A percentile compares a stretch with the other conserved stretches of the same genome.
Conservation (phyloP, 2,888 invertebrate species). For the Limenitis arthemis region DNA sequence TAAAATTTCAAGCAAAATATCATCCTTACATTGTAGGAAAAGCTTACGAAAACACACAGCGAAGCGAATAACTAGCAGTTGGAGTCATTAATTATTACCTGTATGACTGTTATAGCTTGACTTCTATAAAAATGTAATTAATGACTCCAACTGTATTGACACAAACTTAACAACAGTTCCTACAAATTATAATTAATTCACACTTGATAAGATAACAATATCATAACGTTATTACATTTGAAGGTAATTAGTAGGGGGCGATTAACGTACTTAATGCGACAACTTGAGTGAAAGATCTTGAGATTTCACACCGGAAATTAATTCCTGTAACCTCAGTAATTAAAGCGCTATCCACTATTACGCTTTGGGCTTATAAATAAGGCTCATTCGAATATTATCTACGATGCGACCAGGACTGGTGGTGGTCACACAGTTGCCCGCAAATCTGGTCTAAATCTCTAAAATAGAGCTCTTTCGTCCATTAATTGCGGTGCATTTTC, state of each 20-base stretch:
- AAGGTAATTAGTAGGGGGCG: slow-evolving; percentile 19
- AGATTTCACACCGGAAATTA: slow-evolving; percentile 32
- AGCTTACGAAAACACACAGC: too few relatives aligned
- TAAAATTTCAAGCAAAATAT: too few relatives aligned
- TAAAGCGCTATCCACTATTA: slow-evolving; percentile 37
- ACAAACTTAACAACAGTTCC: too few relatives aligned
- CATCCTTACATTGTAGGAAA: too few relatives aligned
- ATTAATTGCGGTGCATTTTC: slow-evolving; percentile 2
- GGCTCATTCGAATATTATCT: slow-evolving; percentile 33
- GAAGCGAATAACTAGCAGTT: too few relatives aligned
- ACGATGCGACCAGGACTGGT: slow-evolving; percentile 24
- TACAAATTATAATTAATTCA: neutral
- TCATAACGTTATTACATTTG: slow-evolving; percentile 6
- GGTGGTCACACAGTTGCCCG: slow-evolving; percentile 26
- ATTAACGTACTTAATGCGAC: slow-evolving; percentile 28
- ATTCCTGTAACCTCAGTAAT: slow-evolving; percentile 37
- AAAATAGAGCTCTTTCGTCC: slow-evolving; percentile 12
- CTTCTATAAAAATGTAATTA: too few relatives aligned
- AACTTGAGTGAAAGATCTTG: slow-evolving; percentile 27
- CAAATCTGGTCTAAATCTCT: slow-evolving; percentile 29
- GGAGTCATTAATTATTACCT: too few relatives aligned
- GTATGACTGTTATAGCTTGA: too few relatives aligned
- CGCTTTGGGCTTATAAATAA: slow-evolving; percentile 32
- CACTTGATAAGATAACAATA: neutral
- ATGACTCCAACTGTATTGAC: too few relatives aligned